Base-by-base conservation (phyloP, 2,797 vertebrate genomes). In the Epinephelus awoara region DNA sequence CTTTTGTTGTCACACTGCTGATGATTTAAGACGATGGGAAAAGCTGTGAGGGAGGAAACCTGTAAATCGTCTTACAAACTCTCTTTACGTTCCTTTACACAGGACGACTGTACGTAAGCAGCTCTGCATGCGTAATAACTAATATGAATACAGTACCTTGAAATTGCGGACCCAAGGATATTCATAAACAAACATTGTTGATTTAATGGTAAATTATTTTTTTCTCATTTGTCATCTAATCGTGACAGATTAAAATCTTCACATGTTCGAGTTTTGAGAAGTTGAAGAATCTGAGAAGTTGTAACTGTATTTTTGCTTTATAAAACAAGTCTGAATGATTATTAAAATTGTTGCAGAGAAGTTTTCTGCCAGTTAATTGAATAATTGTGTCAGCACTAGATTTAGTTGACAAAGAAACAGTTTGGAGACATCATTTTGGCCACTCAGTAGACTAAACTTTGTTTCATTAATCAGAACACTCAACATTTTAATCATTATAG, bases 1-100 rank as follows among this genome's bases (percentile, higher is more conserved):
- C 69, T 81, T 79, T 80, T 88, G 79, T 90, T 80, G 61, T 80
- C 51, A 40, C 17, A 0, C 2, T 0, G 1, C 67, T 5, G 59
- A 21, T 29, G 50, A 65, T 59, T 74, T 17, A n/a, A 74, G 34
- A 61, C 15, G 29, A 44, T 69, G 76, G 40, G 72, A 50, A 71
- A 74, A 59, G 7, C 38, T 71, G 50, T 27, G 56, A 55, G 47
- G 38, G 67, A 65, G 57, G 49, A 68, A 70, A 75, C 57, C 64
- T 69, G 62, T 13, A 13, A 59, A 84, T 49, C 0, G 3, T 55
- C 18, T 27, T 4, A 27, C 49, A 27, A 72, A 25, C 54, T 76
- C 8, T 2, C 44, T 46, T 46, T 12, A 52, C 10, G 13, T 49
- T 80, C 34, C 51, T 29, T 29, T 42, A 58, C 57, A 3, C 12